phyloP scores from a whole-genome alignment of 2,888 invertebrate species.

The Subacronicta megacephala region DNA sequence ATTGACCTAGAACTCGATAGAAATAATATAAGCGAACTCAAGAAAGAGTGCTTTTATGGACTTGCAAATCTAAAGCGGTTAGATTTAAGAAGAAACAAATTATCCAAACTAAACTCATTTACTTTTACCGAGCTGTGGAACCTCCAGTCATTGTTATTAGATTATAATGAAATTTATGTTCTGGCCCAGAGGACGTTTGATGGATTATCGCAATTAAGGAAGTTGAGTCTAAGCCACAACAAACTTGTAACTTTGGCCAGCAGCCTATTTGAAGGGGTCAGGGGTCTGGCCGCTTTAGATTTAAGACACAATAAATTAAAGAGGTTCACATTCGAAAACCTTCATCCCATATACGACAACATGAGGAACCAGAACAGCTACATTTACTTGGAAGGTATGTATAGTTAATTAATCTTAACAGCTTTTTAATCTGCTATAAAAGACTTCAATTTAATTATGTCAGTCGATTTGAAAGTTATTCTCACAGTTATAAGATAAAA shows the following conservation, averaged over 20 bases:
- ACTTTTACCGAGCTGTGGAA: conserved; percentile 94
- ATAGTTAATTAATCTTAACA: conserved; percentile 9
- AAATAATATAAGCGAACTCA: conserved; percentile 93
- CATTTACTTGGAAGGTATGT: conserved; percentile 93
- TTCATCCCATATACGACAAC: conserved; percentile 93
- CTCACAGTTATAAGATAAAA: conserved; percentile 9
- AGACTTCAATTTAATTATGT: conserved; percentile 7
- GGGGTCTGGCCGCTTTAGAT: conserved; percentile 93
- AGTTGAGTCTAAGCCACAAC: conserved; percentile 93
- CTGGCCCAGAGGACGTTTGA: conserved; percentile 94
- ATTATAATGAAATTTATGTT: conserved; percentile 92
- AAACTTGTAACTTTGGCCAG: conserved; percentile 92
- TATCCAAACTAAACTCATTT: conserved; percentile 93
- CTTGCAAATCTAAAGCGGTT: conserved; percentile 92
- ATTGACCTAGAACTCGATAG: conserved; percentile 94
- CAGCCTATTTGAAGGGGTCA: conserved; percentile 92
- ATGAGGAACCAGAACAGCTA: conserved; percentile 93
- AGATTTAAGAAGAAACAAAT: conserved; percentile 93
- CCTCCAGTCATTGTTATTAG: conserved; percentile 92
- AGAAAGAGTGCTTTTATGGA: conserved; percentile 94
- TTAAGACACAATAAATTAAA: conserved; percentile 93
- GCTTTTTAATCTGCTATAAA: conserved; percentile 2
- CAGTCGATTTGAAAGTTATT: conserved; percentile 17
- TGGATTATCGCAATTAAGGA: conserved; percentile 92
- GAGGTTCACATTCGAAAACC: conserved; percentile 93